phyloP scores from a whole-genome alignment of 2,888 invertebrate species.

The Orchesella flavescens region DNA sequence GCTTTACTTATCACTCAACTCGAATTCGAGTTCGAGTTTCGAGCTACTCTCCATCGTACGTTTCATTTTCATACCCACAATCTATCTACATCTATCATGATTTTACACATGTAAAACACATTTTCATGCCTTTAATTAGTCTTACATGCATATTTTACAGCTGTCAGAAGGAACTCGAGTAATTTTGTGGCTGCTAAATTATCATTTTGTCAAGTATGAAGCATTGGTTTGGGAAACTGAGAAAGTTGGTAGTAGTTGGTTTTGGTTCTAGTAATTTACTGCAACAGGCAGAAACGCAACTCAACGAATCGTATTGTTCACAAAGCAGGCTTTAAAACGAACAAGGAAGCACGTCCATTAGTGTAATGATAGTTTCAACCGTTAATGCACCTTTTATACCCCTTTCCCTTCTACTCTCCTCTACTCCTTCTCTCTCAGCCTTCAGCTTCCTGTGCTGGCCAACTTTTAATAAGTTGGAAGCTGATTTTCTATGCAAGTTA shows the following conservation, averaged over 20 bases:
- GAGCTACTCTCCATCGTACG: too few species aligned
- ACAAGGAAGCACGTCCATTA: slow-evolving; percentile 46
- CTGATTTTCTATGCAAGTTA: too few species aligned
- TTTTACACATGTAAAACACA: slow-evolving; percentile 32
- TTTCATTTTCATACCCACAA: too few species aligned
- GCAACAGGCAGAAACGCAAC: too few species aligned
- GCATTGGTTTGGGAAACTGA: slow-evolving; percentile 3
- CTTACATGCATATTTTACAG: slow-evolving; percentile 56
- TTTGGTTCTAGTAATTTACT: too few species aligned
- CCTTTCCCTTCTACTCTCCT: background rate
- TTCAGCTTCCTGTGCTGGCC: slow-evolving; percentile 11
- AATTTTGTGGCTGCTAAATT: slow-evolving; percentile 62
- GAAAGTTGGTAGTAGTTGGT: background rate
- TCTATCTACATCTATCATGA: background rate
- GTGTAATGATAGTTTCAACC: slow-evolving; percentile 31
- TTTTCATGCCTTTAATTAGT: slow-evolving; percentile 56
- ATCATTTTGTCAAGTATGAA: slow-evolving; percentile 53
- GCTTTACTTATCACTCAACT: too few species aligned
- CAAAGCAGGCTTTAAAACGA: background rate
- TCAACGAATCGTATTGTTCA: too few species aligned
- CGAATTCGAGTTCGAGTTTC: too few species aligned
- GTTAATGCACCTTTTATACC: slow-evolving; percentile 28
- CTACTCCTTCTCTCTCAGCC: background rate
- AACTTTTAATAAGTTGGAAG: too few species aligned
- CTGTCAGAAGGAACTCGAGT: slow-evolving; percentile 56